Evolutionary conservation across 2,888 invertebrate genomes (phyloP), one percentile per base, ranked within the genome.

Genomic region (Brachyptera putata): DNA sequence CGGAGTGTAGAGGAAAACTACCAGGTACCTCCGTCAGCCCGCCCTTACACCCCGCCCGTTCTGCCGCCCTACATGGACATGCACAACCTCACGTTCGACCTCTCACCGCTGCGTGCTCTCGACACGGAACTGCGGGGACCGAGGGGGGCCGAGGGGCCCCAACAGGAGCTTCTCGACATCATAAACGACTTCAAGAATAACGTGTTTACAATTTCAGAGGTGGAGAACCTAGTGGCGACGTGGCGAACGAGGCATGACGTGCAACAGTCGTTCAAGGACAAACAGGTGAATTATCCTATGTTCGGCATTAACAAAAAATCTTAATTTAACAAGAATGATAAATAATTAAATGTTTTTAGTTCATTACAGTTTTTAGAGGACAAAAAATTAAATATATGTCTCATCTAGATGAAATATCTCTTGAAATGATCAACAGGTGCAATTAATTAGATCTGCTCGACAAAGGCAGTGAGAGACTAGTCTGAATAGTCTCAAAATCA

Each of bases 151-250:
- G n/a, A n/a, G n/a, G n/a, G n/a, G n/a, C n/a, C n/a, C n/a, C 87
- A 91, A 71, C 89, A 89, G 64, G 91, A 93, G 71, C 77, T 93
- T 61, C 83, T 88, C 2, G 91, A 92, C 76, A 90, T 93, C 56
- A 89, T 93, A 71, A 89, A 86, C 70, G 91, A 92, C 69, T 92
- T 91, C 70, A 92, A 93, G 73, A 91, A 91, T 70, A 91, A 92
- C 70, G 90, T 91, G 2, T 87, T 91, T 66, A 87, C 89, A 0
- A 89, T 93, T 70, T 81, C 85, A 0, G 91, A 92, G 76, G 89
- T 91, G 0, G 92, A 92, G 73, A 84, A 87, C 67, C 77, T 93
- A 56, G 92, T 93, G 1, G 87, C 89, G 73, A 87, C 88, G 70
- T 93, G 93, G 93, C 85, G 84, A 69, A 90, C 89, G 68, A 81